These are phyloP conservation scores for Cranoglanis bouderius DNA, from an alignment of 2,113 vertebrate genomes.

Conservation along the genomic window DNA sequence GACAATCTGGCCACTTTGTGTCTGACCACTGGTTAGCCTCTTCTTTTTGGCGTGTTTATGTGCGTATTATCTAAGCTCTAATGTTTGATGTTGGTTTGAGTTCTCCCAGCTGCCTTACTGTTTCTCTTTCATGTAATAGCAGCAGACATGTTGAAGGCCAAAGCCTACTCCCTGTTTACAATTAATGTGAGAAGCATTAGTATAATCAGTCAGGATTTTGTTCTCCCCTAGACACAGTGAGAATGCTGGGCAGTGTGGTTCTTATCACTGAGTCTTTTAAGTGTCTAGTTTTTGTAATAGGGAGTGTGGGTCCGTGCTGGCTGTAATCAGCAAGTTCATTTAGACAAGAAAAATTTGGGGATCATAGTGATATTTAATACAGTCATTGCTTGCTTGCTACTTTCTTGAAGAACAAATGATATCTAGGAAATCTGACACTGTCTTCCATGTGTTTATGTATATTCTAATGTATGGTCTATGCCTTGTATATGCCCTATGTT, in stretches of 20 bases:
- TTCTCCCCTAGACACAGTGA: not conserved
- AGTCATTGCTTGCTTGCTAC: not conserved
- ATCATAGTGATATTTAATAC: not conserved
- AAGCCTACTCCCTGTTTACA: conserved; percentile 27
- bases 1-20: not conserved
- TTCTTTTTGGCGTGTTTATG: not conserved
- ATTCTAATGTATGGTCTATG: not conserved
- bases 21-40: conserved; percentile 9
- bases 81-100: conserved; percentile 26
- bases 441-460: not conserved
- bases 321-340: not conserved
- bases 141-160: conserved; percentile 28
- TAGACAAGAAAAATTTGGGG: not conserved
- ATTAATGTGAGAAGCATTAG: conserved; percentile 25
- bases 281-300: not conserved
- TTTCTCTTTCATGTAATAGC: conserved; percentile 44
- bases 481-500: not conserved
- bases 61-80: conserved; percentile 14
- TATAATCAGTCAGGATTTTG: conserved; percentile 28
- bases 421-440: not conserved
- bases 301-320: not conserved
- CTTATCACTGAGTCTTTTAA: conserved; percentile 12
- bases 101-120: conserved; percentile 17
- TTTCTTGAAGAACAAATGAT: not conserved
- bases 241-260: not conserved